Conservation (phyloP, 2,797 vertebrate species). For the Menidia menidia region DNA sequence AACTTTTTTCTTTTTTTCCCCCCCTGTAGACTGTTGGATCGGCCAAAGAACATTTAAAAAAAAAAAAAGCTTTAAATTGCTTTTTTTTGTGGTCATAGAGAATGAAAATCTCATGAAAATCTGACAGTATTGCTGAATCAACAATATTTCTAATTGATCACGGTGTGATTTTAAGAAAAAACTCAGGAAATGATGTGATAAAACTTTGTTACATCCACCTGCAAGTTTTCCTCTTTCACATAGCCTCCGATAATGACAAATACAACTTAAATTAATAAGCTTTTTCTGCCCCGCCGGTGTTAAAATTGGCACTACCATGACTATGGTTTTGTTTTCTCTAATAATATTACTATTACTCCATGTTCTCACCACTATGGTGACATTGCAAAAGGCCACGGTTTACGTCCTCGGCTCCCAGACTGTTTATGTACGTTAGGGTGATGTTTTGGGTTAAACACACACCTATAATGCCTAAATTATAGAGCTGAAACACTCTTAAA, state of each 20-base stretch:
- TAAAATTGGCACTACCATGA: background rate
- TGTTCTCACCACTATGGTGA: slow-evolving; percentile 20
- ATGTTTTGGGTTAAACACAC: slow-evolving; percentile 72
- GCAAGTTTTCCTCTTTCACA: background rate
- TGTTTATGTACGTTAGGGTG: slow-evolving; percentile 49
- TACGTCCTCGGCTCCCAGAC: slow-evolving; percentile 6
- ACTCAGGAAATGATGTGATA: too few species aligned
- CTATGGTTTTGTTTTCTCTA: slow-evolving; percentile 20
- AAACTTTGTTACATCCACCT: too few species aligned
- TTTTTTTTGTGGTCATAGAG: background rate
- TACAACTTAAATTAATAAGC: too few species aligned
- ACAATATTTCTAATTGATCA: too few species aligned
- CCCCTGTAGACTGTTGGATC: background rate
- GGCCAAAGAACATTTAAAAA: background rate
- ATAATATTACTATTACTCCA: slow-evolving; percentile 32
- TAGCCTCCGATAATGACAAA: background rate
- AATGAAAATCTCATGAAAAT: background rate
- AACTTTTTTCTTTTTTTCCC: background rate
- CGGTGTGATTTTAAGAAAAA: too few species aligned
- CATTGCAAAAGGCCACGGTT: slow-evolving; percentile 46
- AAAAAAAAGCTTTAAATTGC: background rate
- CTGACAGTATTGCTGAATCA: too few species aligned
- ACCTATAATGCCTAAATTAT: slow-evolving; percentile 32
- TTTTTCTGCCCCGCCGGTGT: background rate
- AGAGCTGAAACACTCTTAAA: background rate